A percentile compares a stretch with the other conserved stretches of the same genome.
These are phyloP conservation scores for Polia nebulosa DNA, from an alignment of 2,888 invertebrate genomes.

Conservation along the genomic window DNA sequence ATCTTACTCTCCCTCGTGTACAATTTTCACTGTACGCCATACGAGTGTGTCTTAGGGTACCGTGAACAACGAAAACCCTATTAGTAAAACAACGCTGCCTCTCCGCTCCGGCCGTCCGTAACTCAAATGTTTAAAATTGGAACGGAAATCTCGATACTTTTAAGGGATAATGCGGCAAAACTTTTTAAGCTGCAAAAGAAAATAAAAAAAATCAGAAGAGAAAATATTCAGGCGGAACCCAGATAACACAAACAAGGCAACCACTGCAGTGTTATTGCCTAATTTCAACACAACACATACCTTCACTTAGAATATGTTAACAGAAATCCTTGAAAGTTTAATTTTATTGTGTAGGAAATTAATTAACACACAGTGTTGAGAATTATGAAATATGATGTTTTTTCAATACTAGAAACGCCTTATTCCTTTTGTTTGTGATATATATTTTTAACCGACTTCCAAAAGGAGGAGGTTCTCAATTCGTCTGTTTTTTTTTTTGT, in stretches of 20 bases:
- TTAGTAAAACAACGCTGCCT: constrained; percentile 58
- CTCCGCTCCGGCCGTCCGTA: constrained; percentile 10
- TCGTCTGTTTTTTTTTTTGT: too few species aligned
- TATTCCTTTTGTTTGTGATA: neutral
- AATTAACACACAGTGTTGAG: constrained; percentile 22
- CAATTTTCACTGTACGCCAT: constrained; percentile 81
- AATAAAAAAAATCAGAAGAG: neutral
- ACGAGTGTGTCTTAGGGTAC: constrained; percentile 74
- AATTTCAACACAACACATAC: constrained; percentile 50
- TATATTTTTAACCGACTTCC: too few species aligned
- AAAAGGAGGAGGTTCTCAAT: too few species aligned
- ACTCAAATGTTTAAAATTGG: constrained; percentile 29
- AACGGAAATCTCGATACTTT: constrained; percentile 21
- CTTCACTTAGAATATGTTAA: constrained; percentile 52
- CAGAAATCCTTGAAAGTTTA: constrained; percentile 57
- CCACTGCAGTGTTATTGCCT: constrained; percentile 47
- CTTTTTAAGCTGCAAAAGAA: constrained; percentile 7
- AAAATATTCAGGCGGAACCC: constrained; percentile 50
- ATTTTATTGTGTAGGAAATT: constrained; percentile 31
- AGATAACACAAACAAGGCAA: constrained; percentile 26
- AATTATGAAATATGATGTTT: constrained; percentile 21
- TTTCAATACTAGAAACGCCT: neutral
- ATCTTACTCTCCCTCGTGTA: constrained; percentile 80
- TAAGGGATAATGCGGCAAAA: constrained; percentile 17
- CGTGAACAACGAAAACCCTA: constrained; percentile 58